Percentiles rank a stretch among this genome's conserved stretches.
Evolutionary conservation across 2,797 vertebrate genomes (phyloP).

Genomic region (Monodelphis domestica): DNA sequence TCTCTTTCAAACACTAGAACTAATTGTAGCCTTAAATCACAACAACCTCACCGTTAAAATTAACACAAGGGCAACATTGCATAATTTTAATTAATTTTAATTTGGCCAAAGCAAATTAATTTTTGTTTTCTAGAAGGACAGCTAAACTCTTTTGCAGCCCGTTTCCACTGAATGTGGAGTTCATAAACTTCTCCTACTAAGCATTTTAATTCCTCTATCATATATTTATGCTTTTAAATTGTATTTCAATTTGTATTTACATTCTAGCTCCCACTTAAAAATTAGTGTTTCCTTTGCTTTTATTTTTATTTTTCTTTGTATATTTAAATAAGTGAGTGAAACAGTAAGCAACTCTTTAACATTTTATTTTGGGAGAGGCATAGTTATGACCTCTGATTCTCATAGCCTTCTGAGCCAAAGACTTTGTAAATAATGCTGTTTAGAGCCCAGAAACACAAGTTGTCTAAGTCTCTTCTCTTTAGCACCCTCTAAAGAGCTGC

Average conservation of each 20-base stretch:
- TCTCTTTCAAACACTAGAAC: constrained; percentile 91
- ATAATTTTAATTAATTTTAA: constrained; percentile 93
- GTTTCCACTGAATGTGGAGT: constrained; percentile 67
- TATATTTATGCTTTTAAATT: constrained; percentile 67
- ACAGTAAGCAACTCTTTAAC: background rate
- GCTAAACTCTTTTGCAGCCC: constrained; percentile 82
- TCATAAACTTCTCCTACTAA: constrained; percentile 78
- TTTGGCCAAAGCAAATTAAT: constrained; percentile 91
- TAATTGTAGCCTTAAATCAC: constrained; percentile 93
- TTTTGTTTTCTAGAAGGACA: constrained; percentile 90
- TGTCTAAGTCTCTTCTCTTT: background rate
- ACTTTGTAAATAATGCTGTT: background rate
- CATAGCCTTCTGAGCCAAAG: background rate
- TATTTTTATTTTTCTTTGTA: constrained; percentile 21
- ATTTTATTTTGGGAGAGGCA: constrained; percentile 10
- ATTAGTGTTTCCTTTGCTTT: constrained; percentile 53
- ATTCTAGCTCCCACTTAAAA: constrained; percentile 55
- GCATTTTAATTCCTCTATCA: constrained; percentile 67
- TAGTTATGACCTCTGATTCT: background rate
- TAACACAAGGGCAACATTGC: constrained; percentile 91
- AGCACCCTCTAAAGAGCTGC: constrained; percentile 31
- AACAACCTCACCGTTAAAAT: constrained; percentile 90
- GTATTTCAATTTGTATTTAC: constrained; percentile 60
- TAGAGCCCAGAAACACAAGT: background rate
- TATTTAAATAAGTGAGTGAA: constrained; percentile 47